Base-by-base conservation (phyloP, 2,113 vertebrate genomes). In the Cryptotis parvus region DNA sequence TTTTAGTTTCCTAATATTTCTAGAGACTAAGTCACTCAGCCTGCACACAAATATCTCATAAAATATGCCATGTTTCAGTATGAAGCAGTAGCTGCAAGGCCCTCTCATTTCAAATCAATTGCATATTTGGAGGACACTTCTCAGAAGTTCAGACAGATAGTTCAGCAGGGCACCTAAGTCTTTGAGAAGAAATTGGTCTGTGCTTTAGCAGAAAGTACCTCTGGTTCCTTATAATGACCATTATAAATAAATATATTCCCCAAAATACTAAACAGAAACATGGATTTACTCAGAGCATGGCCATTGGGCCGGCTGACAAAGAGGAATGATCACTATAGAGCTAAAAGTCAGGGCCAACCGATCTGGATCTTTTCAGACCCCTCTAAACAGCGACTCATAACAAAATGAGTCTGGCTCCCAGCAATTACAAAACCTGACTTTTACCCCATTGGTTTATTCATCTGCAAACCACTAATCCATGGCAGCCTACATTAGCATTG, bases 1-100 rank as follows among this genome's bases (percentile, higher is more conserved):
- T 69, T 91, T 33, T 91, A 94, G 9, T 79, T 6, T 4, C 0
- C 37, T 92, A 93, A 72, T 16, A 87, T 88, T 95, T 96, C 70
- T 72, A 41, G 0, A 80, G 87, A 81, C 49, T 93, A 89, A 89
- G 81, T 45, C 35, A 24, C 33, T n/a, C 14, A 93, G 82, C 81
- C 45, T 6, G 88, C 15, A 75, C 9, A n/a, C 78, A 41, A 0
- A 93, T 87, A 88, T 83, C 92, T 81, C 68, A 1, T 24, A 68
- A 75, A 22, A 6, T 31, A 37, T 1, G 4, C 0, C 12, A 22
- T 9, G 26, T 58, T 94, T 70, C 55, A 14, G 49, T 29, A 0
- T 9, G 49, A 78, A 89, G 82, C 69, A 79, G 8, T 12, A 55
- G 22, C 29, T 58, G 45, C 45, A 58, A 70, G 10, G 24, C 24